Evolutionary conservation across 2,888 invertebrate genomes (phyloP).

Genomic region (Callyntrura sp.): DNA sequence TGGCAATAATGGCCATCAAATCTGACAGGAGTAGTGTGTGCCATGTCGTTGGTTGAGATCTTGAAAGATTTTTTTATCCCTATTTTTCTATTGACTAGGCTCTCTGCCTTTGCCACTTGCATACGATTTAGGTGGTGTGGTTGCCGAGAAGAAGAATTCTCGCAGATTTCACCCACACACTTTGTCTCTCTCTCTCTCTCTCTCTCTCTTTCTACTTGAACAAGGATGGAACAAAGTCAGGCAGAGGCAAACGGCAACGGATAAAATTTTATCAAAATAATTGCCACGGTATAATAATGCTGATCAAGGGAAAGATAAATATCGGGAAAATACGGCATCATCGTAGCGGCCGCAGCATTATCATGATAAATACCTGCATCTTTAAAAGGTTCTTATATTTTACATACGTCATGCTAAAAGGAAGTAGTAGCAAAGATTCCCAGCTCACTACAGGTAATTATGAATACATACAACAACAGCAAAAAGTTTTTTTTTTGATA

Average conservation of each 20-base stretch:
- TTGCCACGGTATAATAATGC: conserved; percentile 34
- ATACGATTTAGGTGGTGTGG: conserved; percentile 9
- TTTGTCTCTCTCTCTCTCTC: conserved; percentile 20
- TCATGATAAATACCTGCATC: conserved; percentile 28
- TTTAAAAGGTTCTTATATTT: too few species aligned
- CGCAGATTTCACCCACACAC: conserved; percentile 69
- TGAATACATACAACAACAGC: too few species aligned
- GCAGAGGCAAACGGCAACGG: not conserved
- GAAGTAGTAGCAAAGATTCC: conserved; percentile 41
- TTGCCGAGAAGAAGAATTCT: not conserved
- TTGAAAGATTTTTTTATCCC: not conserved
- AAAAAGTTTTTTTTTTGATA: too few species aligned
- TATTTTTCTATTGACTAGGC: not conserved
- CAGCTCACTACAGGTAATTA: not conserved
- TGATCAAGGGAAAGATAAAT: not conserved
- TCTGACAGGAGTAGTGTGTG: not conserved
- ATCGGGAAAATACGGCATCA: conserved; percentile 36
- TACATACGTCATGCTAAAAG: conserved; percentile 35
- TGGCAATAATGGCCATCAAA: too few species aligned
- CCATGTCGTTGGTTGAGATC: not conserved
- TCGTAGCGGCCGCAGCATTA: too few species aligned
- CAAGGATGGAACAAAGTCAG: not conserved
- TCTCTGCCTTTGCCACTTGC: conserved; percentile 13
- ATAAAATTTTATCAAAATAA: conserved; percentile 38
- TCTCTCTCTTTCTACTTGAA: conserved; percentile 48